A percentile compares a stretch with the other conserved stretches of the same genome.
These are phyloP conservation scores for Nerophis ophidion DNA, from an alignment of 2,113 vertebrate species.

Conservation along the genomic window DNA sequence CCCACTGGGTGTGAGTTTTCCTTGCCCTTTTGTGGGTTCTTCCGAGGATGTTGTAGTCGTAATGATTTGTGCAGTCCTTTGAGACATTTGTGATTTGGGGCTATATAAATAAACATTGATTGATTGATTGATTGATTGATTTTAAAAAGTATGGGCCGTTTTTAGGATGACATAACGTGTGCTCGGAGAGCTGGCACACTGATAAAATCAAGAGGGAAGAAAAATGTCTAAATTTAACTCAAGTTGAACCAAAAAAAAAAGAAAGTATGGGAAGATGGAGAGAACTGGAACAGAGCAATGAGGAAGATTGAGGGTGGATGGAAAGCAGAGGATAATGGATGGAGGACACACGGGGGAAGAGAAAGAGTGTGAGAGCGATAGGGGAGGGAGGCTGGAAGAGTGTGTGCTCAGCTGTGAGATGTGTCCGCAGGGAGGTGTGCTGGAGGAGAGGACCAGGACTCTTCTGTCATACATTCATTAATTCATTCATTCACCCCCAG, in stretches of 20 bases:
- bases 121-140: too few relatives aligned
- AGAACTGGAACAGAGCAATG: constrained; percentile 60
- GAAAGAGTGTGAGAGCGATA: constrained; percentile 66
- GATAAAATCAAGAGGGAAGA: constrained; percentile 18
- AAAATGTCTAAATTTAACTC: constrained; percentile 27
- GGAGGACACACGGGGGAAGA: constrained; percentile 63
- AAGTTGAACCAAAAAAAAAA: constrained; percentile 19
- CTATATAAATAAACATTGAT: too few relatives aligned
- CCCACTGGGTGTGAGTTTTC: too few relatives aligned
- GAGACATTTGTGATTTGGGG: too few relatives aligned
- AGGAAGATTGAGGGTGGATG: constrained; percentile 64
- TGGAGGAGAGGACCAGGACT: constrained; percentile 47
- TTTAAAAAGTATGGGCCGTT: not conserved
- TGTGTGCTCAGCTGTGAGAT: constrained; percentile 76
- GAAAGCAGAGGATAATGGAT: constrained; percentile 65
- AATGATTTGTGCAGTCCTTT: too few relatives aligned
- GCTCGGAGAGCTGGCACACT: constrained; percentile 1
- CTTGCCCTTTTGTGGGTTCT: too few relatives aligned
- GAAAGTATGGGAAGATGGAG: constrained; percentile 28
- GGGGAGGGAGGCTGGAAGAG: constrained; percentile 66
- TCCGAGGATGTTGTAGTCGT: too few relatives aligned
- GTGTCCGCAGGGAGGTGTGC: constrained; percentile 59
- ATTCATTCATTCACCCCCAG: constrained; percentile 31
- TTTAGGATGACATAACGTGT: constrained; percentile 2
- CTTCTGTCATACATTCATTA: constrained; percentile 38